These are phyloP conservation scores for Eurois occulta DNA, from an alignment of 2,888 invertebrate genomes.

Conservation along the genomic window DNA sequence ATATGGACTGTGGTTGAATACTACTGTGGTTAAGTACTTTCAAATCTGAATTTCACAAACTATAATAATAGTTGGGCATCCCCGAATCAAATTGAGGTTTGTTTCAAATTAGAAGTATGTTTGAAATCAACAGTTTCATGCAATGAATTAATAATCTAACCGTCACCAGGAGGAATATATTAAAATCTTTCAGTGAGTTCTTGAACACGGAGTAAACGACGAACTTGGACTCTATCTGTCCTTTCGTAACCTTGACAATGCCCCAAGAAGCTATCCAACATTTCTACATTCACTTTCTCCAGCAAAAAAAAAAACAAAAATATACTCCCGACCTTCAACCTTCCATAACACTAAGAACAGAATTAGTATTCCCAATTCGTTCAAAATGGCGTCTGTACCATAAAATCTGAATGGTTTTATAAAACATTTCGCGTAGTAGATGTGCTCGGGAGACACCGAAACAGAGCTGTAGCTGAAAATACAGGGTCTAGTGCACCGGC, in stretches of 20 bases:
- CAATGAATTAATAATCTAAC: not conserved
- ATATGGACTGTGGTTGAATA: not conserved
- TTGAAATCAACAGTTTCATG: not conserved
- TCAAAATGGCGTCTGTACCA: constrained; percentile 42
- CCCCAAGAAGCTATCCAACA: not conserved
- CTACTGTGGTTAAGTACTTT: too few species aligned
- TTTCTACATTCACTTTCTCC: not conserved
- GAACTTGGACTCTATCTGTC: constrained; percentile 8
- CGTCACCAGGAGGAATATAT: not conserved
- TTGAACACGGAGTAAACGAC: not conserved
- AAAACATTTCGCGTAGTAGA: constrained; percentile 57
- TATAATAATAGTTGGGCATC: not conserved
- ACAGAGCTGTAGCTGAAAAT: constrained; percentile 49
- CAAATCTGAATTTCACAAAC: not conserved
- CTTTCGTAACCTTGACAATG: not conserved
- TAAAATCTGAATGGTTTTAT: constrained; percentile 60
- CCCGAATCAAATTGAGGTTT: not conserved
- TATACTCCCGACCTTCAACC: constrained; percentile 46
- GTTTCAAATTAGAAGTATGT: not conserved
- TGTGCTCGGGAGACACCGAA: constrained; percentile 54
- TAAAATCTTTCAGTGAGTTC: not conserved
- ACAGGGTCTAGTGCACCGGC: constrained; percentile 71
- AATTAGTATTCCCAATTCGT: constrained; percentile 61
- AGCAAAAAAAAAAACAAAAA: constrained; percentile 37
- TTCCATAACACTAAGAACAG: constrained; percentile 41